Evolutionary conservation across 1,140 invertebrate species (phyloP).

Genomic region (Thereuonema tuberculata): DNA sequence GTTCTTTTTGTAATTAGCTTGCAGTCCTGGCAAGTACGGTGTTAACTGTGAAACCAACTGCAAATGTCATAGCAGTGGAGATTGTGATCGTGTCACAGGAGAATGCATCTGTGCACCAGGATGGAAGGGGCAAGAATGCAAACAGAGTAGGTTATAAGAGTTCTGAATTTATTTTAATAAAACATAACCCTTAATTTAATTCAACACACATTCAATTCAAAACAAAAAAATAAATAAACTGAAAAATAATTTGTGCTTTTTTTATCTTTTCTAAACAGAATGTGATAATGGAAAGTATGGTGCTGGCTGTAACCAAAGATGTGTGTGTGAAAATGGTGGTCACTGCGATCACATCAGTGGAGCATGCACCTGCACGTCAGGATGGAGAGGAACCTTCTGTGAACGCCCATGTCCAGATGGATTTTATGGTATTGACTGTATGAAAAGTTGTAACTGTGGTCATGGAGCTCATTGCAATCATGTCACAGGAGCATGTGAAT

Average conservation of each 20-base stretch:
- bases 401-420: constrained; percentile 57
- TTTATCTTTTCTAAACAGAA: too few species aligned
- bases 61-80: constrained; percentile 70
- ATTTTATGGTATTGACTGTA: constrained; percentile 60
- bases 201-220: too few species aligned
- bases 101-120: constrained; percentile 61
- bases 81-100: constrained; percentile 77
- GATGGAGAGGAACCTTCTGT: constrained; percentile 68
- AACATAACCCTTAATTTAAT: too few species aligned
- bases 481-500: constrained; percentile 57
- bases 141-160: constrained; percentile 26
- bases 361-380: constrained; percentile 57
- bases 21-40: constrained; percentile 42
- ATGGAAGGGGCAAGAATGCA: constrained; percentile 53
- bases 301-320: constrained; percentile 51
- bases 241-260: too few species aligned
- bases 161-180: too few species aligned
- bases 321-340: constrained; percentile 64
- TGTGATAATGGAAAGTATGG: constrained; percentile 62
- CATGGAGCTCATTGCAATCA: constrained; percentile 70
- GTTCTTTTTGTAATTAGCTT: too few species aligned
- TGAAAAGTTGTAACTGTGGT: constrained; percentile 63
- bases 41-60: constrained; percentile 60
- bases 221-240: too few species aligned
- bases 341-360: constrained; percentile 71